phyloP scores from a whole-genome alignment of 2,888 invertebrate genomes.

The Unio delphinus region DNA sequence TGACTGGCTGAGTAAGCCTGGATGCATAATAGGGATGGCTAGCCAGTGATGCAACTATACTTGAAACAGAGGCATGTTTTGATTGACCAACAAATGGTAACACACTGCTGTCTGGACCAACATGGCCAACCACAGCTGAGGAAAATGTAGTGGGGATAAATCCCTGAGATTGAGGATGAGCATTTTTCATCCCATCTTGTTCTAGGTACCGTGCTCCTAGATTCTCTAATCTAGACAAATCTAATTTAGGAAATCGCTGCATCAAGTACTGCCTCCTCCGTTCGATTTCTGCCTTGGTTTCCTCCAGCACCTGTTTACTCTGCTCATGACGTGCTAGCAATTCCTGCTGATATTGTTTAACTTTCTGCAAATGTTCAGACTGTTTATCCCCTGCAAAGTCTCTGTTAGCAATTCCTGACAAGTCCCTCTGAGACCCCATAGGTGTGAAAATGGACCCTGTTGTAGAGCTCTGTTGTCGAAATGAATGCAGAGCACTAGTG shows the following conservation, averaged over 20 bases:
- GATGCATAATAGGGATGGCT: constrained; percentile 47
- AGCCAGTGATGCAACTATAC: constrained; percentile 42
- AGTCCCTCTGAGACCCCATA: background rate
- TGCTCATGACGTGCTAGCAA: constrained; percentile 54
- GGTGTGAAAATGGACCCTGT: constrained; percentile 2
- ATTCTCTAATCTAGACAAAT: constrained; percentile 33
- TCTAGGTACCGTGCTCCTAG: constrained; percentile 34
- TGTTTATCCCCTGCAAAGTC: constrained; percentile 21
- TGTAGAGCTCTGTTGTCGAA: constrained; percentile 6
- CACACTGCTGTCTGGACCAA: background rate
- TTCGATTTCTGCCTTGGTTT: constrained; percentile 55
- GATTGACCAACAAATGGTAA: constrained; percentile 12
- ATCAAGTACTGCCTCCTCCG: constrained; percentile 42
- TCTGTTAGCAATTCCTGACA: too few species aligned
- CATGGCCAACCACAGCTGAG: constrained; percentile 2
- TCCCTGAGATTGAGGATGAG: constrained; percentile 21
- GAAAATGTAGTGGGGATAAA: background rate
- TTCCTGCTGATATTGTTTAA: constrained; percentile 55
- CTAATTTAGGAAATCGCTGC: constrained; percentile 42
- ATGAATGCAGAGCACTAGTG: background rate
- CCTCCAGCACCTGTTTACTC: constrained; percentile 47
- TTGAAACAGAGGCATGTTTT: constrained; percentile 31
- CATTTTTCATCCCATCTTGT: constrained; percentile 11
- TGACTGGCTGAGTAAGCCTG: constrained; percentile 25
- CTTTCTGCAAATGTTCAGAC: constrained; percentile 38